Conservation (phyloP, 1,140 invertebrate genomes). For the Cotesia chilonis region DNA sequence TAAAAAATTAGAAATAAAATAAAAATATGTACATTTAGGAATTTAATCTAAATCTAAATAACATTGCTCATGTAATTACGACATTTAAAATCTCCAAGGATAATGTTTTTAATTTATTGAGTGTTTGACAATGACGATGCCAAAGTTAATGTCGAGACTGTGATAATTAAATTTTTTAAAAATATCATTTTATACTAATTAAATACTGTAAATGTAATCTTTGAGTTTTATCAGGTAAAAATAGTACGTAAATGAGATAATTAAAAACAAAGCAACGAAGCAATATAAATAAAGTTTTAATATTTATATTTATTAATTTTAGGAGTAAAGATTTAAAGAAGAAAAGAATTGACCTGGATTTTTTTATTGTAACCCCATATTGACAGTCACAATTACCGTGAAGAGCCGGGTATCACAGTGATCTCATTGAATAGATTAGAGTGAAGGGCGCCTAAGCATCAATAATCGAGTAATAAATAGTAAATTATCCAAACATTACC, state of each 20-base stretch:
- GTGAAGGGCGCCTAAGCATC: slow-evolving; percentile 18
- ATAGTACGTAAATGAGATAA: no score
- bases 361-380: slow-evolving; percentile 13
- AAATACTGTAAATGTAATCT: no score
- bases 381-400: slow-evolving; percentile 13
- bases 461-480: slow-evolving; percentile 23
- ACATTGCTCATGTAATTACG: neutral
- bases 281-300: no score
- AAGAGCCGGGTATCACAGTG: slow-evolving; percentile 17
- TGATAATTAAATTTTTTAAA: no score
- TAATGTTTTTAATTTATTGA: neutral
- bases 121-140: neutral
- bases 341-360: slow-evolving; percentile 4
- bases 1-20: no score
- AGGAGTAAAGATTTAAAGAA: neutral
- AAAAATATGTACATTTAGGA: neutral
- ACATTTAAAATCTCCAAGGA: neutral
- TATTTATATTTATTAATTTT: no score
- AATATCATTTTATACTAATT: no score
- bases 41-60: neutral
- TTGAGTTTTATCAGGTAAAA: no score
- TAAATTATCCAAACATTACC: neutral
- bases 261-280: no score
- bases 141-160: no score
- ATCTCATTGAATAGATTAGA: slow-evolving; percentile 29